A percentile compares a stretch with the other conserved stretches of the same genome.
Evolutionary conservation across 2,888 invertebrate species (phyloP).

Genomic region (Lordiphosa andalusiaca): DNA sequence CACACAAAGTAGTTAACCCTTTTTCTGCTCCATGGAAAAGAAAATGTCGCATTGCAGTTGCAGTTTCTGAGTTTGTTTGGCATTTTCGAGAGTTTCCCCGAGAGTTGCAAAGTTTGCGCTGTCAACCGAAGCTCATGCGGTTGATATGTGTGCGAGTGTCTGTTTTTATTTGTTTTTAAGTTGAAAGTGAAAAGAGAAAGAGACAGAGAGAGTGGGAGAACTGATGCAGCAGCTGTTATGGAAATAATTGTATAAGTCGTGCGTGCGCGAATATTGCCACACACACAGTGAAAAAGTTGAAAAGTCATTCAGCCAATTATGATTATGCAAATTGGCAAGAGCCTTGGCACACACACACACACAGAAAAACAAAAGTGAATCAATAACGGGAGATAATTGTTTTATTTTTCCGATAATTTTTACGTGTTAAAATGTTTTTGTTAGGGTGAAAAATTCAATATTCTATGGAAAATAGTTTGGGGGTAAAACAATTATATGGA

Average conservation of each 20-base stretch:
- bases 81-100: constrained; percentile 9
- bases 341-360: constrained; percentile 24
- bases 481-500: too few relatives aligned
- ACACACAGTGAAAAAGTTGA: constrained; percentile 25
- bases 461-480: too few relatives aligned
- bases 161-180: constrained; percentile 30
- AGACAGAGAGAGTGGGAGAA: constrained; percentile 24
- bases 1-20: neutral
- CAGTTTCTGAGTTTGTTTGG: constrained; percentile 41
- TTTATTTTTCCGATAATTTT: too few relatives aligned
- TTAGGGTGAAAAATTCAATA: too few relatives aligned
- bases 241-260: constrained; percentile 38
- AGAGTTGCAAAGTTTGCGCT: constrained; percentile 17
- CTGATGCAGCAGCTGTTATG: constrained; percentile 39
- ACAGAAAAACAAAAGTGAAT: constrained; percentile 5
- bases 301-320: constrained; percentile 35
- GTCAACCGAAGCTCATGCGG: neutral
- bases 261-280: constrained; percentile 31
- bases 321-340: constrained; percentile 39
- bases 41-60: constrained; percentile 69
- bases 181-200: constrained; percentile 38
- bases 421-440: too few relatives aligned
- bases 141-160: constrained; percentile 22
- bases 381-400: neutral
- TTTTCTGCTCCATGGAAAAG: constrained; percentile 9